These are phyloP conservation scores for Reticulitermes lucifugus DNA, from an alignment of 2,888 invertebrate genomes.

Conservation along the genomic window DNA sequence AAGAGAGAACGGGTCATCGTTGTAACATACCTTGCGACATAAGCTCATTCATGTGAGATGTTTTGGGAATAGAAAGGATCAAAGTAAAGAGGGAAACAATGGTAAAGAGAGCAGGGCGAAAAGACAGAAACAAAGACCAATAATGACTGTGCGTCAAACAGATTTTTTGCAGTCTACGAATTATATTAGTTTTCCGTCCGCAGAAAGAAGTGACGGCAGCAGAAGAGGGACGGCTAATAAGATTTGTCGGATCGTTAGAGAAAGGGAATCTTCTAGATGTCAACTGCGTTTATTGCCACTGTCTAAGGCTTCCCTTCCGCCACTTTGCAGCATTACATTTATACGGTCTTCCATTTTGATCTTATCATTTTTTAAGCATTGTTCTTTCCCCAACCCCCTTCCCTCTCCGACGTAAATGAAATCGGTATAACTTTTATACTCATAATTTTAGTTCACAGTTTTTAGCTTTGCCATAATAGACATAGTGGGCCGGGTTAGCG, in stretches of 20 bases:
- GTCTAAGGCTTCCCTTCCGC: slow-evolving; percentile 10
- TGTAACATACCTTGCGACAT: not conserved
- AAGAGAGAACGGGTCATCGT: not conserved
- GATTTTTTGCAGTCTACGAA: not conserved
- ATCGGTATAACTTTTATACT: not conserved
- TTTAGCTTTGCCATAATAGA: too few relatives aligned
- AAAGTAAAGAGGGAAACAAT: not conserved
- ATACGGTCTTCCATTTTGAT: not conserved
- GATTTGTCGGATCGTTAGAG: slow-evolving; percentile 33
- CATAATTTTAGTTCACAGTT: not conserved
- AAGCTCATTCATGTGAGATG: not conserved
- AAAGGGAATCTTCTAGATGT: slow-evolving; percentile 9
- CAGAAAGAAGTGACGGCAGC: not conserved
- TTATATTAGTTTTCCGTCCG: not conserved
- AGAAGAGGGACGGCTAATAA: slow-evolving; percentile 6
- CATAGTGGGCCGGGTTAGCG: too few relatives aligned
- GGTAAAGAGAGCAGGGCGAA: not conserved
- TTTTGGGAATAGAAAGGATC: not conserved
- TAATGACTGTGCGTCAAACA: not conserved
- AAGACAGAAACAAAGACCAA: not conserved
- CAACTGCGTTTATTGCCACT: slow-evolving; percentile 30
- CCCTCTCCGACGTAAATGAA: not conserved
- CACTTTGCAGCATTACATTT: not conserved
- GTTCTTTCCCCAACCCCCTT: not conserved
- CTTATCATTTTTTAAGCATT: not conserved